Conservation (phyloP, 2,888 invertebrate genomes). For the Tethea ocularis region DNA sequence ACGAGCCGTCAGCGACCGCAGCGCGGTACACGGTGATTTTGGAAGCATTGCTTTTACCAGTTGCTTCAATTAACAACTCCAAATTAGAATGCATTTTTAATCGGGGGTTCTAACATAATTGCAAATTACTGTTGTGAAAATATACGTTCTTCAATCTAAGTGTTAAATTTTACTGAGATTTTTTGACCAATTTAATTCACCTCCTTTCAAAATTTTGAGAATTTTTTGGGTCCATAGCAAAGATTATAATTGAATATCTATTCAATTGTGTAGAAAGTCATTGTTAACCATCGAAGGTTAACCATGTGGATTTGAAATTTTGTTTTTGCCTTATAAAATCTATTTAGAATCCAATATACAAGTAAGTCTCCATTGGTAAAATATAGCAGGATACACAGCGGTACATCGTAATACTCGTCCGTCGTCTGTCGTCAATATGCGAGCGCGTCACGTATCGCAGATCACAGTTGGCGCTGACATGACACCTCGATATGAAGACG, state of each 20-base stretch:
- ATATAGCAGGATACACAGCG: not conserved
- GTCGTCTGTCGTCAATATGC: not conserved
- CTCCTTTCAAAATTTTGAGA: too few species aligned
- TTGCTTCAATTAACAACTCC: not conserved
- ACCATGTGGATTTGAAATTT: too few species aligned
- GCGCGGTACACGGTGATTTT: constrained; percentile 4
- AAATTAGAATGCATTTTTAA: not conserved
- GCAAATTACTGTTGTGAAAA: not conserved
- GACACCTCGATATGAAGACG: not conserved
- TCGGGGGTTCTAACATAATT: not conserved
- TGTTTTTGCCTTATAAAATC: too few species aligned
- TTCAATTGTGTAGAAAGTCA: too few species aligned
- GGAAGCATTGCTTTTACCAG: not conserved
- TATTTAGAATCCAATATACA: not conserved
- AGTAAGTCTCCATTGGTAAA: not conserved
- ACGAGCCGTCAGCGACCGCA: not conserved
- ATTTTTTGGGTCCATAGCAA: too few species aligned
- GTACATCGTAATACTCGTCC: not conserved
- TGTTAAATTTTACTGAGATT: too few species aligned
- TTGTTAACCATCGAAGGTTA: too few species aligned
- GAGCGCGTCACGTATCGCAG: not conserved
- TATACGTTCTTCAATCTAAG: too few species aligned
- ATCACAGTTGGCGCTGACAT: not conserved
- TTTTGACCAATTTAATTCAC: too few species aligned
- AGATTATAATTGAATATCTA: too few species aligned